These are phyloP conservation scores for Aporophyla lueneburgensis DNA, from an alignment of 2,888 invertebrate genomes.

Conservation along the genomic window DNA sequence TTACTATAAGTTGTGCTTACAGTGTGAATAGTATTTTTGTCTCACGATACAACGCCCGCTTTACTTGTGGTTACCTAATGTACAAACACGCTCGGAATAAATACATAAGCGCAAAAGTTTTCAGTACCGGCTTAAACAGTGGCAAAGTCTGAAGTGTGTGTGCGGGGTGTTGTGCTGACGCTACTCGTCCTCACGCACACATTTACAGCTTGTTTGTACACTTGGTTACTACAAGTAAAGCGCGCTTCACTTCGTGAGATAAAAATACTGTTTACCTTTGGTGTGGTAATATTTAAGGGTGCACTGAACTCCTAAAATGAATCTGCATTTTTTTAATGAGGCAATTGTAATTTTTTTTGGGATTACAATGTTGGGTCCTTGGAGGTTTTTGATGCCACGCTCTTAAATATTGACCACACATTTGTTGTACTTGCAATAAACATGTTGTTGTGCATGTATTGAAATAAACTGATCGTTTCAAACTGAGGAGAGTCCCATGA, in stretches of 20 bases:
- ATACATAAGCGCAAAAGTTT: no score
- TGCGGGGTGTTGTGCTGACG: no score
- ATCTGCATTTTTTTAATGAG: background rate
- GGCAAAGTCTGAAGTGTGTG: no score
- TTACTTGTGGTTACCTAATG: background rate
- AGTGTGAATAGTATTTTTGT: background rate
- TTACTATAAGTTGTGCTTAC: background rate
- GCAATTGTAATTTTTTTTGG: background rate
- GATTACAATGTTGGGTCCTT: background rate
- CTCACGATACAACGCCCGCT: background rate
- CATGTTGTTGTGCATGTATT: no score
- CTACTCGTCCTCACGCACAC: background rate
- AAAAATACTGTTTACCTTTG: background rate
- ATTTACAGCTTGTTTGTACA: background rate
- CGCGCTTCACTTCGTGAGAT: no score
- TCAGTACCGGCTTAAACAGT: no score
- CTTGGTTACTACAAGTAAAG: background rate
- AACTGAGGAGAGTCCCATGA: background rate
- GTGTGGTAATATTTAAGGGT: background rate
- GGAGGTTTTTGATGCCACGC: background rate
- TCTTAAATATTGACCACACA: background rate
- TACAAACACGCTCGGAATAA: background rate
- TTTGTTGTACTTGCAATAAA: background rate
- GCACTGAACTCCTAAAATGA: background rate
- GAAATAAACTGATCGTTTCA: background rate